Base-by-base conservation (phyloP, 2,797 vertebrate genomes). In the Adelosebastes latens region DNA sequence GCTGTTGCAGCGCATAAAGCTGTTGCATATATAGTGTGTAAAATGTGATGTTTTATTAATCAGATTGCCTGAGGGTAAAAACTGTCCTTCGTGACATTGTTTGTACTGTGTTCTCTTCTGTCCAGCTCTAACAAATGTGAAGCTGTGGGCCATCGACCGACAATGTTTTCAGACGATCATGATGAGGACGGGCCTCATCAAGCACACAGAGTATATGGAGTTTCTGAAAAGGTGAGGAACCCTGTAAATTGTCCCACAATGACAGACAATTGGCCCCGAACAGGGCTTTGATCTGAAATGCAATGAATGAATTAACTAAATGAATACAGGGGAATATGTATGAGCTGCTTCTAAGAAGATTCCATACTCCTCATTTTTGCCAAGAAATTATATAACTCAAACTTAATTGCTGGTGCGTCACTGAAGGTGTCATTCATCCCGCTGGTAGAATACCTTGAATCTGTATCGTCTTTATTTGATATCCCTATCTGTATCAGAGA, bases 111-210 rank as follows among this genome's bases (percentile, higher is more conserved):
- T 88, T 5, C 82, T 79, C 62, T 77, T 82, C 71, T 81, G 81
- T 86, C 55, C 90, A 95, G 94, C 94, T 64, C 92, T 95, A 75
- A 94, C 94, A 59, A 94, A 94, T 60, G 94, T 96, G 82, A 96
- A 96, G 91, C 93, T 96, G 66, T 96, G 96, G 96, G 96, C 95
- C 83, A 96, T 96, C 63, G 95, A 96, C 91, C 93, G 96, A 27
- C 96, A 96, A 80, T 96, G 95, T 88, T 96, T 96, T 83, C 96
- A 96, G 83, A 96, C 95, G 25, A 96, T 96, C 91, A 96, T 96
- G 95, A 96, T 96, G 95, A 93, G 95, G 87, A 96, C 95, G 11
- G 96, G 95, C 39, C 94, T 96, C 80, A 95, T 96, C 83, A 96
- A 96, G 82, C 96, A 96, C 85, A 93, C 92, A 0, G 95, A 96